phyloP scores from a whole-genome alignment of 2,888 invertebrate species.

The Sarcophaga variegata region DNA sequence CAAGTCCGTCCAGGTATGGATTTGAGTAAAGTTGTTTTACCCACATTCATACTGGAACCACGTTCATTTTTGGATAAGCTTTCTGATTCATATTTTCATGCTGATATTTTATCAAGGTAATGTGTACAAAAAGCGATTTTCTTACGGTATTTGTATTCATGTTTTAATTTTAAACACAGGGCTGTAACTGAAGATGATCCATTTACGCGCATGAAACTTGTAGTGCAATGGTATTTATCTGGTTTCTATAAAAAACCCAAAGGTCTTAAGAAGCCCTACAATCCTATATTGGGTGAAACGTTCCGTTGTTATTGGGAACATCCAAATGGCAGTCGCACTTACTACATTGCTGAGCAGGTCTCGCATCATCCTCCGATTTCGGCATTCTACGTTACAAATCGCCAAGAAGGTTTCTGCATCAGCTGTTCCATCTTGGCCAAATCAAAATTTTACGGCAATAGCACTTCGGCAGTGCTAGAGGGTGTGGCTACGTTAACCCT shows the following conservation, averaged over 20 bases:
- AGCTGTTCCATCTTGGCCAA: constrained; percentile 95
- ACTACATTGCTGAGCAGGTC: constrained; percentile 96
- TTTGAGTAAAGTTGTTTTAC: constrained; percentile 90
- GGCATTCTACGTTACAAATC: constrained; percentile 95
- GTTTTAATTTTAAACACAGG: constrained; percentile 80
- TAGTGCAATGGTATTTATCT: constrained; percentile 95
- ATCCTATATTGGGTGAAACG: constrained; percentile 95
- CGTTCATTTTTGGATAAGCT: constrained; percentile 96
- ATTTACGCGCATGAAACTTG: constrained; percentile 92
- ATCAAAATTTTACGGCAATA: constrained; percentile 98
- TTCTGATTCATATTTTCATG: constrained; percentile 96
- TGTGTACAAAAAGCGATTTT: constrained; percentile 65
- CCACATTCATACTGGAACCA: constrained; percentile 96
- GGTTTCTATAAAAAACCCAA: constrained; percentile 97
- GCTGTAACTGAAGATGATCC: constrained; percentile 93
- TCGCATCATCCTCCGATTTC: constrained; percentile 98
- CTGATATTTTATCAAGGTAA: constrained; percentile 92
- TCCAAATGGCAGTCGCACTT: constrained; percentile 90
- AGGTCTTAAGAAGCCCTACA: constrained; percentile 97
- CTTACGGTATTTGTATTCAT: background rate
- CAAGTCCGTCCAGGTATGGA: constrained; percentile 99
- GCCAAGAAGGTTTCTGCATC: constrained; percentile 95
- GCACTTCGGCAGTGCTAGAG: constrained; percentile 95
- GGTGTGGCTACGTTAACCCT: constrained; percentile 92
- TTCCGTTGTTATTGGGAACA: constrained; percentile 96